Conservation (phyloP, 1,140 invertebrate genomes). For the Pectinophora gossypiella region DNA sequence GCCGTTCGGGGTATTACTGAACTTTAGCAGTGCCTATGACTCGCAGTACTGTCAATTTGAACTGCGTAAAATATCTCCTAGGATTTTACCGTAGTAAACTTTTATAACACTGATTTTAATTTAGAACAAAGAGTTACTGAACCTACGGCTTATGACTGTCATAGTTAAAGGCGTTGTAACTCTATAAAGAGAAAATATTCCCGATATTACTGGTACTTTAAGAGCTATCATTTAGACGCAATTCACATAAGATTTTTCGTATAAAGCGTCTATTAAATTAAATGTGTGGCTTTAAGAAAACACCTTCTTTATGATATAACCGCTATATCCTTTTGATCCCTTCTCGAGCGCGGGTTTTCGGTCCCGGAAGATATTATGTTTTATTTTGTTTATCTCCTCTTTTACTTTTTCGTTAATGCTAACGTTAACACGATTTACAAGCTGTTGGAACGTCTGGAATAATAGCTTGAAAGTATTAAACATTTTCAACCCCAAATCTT, state of each 20-base stretch:
- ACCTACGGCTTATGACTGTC: too few relatives aligned
- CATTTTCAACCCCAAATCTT: too few relatives aligned
- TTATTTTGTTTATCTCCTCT: constrained; percentile 1
- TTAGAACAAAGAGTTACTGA: too few relatives aligned
- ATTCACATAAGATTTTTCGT: background rate
- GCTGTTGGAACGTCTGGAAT: background rate
- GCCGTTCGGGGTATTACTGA: background rate
- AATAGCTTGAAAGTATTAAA: too few relatives aligned
- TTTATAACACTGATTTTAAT: too few relatives aligned
- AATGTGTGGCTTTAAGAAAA: constrained; percentile 21
- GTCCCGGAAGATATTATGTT: constrained; percentile 3
- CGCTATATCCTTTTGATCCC: constrained; percentile 22
- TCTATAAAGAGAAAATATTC: too few relatives aligned
- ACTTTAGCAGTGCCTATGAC: background rate
- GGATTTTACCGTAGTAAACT: too few relatives aligned
- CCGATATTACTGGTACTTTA: too few relatives aligned
- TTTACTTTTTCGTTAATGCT: background rate
- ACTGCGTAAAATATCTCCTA: too few relatives aligned
- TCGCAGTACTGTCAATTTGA: background rate
- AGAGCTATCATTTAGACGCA: too few relatives aligned
- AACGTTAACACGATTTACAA: background rate
- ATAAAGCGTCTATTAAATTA: constrained; percentile 20
- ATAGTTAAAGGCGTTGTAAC: too few relatives aligned
- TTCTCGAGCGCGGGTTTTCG: constrained; percentile 4
- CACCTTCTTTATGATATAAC: constrained; percentile 20